Evolutionary conservation across 1,140 invertebrate species (phyloP), one percentile per base, ranked within the genome.

Genomic region (Drosophila sp.): DNA sequence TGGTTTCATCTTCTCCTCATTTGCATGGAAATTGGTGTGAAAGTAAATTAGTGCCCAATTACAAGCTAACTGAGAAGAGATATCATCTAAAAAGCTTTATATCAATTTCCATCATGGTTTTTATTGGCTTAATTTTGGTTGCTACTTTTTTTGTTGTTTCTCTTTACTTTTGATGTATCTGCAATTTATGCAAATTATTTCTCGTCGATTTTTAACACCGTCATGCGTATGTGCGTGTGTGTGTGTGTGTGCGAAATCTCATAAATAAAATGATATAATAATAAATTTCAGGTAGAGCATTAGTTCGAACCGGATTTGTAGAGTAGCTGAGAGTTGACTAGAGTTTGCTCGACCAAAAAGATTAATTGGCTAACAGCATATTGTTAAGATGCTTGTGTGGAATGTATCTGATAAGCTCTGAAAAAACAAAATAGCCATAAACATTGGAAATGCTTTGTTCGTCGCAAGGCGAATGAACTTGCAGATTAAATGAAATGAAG

Each of bases 111-210:
- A 44, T 35, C 62, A 29, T 50, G 23, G 23, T 25, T 50, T 50
- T 50, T 50, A 50, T 50, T 50, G 23, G 63, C 33, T 60, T 66
- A 55, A 47, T 66, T 60, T 60, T 17, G 17, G 17, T 75, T 66
- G 67, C n/a, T 27, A 25, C 17, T 11, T 66, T 29, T 40, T 57
- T 58, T 32, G 60, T 76, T 55, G 57, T 70, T 72, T 58, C 58
- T 54, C 70, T 44, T 61, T 66, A 79, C 80, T 67, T 33, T 70
- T 87, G 83, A 86, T 86, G 73, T 84, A 86, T 86, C 76, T 73
- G 58, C 76, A 67, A 87, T 74, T 79, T 87, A 87, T 83, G 79
- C 76, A 86, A 86, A 86, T 86, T 69, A 73, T 73, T 58, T 79
- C 63, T 60, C 58, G 65, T 69, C 71, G 77, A 78, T 80, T 85